Conservation (phyloP, 2,888 invertebrate species). For the Thysanoteuthis rhombus region DNA sequence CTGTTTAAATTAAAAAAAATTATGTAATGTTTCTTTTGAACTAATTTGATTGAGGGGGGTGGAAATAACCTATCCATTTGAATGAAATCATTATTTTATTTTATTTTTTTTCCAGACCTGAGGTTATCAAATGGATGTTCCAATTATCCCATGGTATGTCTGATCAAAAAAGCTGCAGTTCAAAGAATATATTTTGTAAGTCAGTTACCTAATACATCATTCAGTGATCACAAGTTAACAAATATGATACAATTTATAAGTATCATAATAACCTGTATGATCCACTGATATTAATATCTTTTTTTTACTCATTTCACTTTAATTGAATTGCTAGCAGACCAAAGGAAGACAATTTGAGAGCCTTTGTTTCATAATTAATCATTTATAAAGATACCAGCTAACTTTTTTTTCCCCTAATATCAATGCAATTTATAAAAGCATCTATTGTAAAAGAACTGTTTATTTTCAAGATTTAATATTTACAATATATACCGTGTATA, state of each 20-base stretch:
- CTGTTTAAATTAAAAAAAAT: no score
- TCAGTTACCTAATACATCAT: not conserved
- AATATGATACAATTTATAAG: not conserved
- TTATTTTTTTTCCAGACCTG: constrained; percentile 46
- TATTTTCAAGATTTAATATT: no score
- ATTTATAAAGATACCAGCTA: no score
- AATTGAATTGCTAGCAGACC: no score
- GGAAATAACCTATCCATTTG: not conserved
- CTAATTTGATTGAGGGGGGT: not conserved
- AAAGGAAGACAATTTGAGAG: no score
- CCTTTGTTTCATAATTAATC: no score
- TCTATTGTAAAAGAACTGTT: no score
- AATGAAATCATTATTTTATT: not conserved
- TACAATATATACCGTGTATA: no score
- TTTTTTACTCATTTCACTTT: not conserved
- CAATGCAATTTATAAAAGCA: no score
- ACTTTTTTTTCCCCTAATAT: no score
- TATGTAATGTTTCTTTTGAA: not conserved
- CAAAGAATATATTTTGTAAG: not conserved
- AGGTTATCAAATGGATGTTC: constrained; percentile 56
- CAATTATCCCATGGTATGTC: constrained; percentile 33
- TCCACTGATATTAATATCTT: not conserved
- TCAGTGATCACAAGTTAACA: not conserved
- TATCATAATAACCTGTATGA: no score
- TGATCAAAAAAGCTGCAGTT: constrained; percentile 21